phyloP scores from a whole-genome alignment of 2,797 vertebrate species.

The Gymnoscopelus braueri region DNA sequence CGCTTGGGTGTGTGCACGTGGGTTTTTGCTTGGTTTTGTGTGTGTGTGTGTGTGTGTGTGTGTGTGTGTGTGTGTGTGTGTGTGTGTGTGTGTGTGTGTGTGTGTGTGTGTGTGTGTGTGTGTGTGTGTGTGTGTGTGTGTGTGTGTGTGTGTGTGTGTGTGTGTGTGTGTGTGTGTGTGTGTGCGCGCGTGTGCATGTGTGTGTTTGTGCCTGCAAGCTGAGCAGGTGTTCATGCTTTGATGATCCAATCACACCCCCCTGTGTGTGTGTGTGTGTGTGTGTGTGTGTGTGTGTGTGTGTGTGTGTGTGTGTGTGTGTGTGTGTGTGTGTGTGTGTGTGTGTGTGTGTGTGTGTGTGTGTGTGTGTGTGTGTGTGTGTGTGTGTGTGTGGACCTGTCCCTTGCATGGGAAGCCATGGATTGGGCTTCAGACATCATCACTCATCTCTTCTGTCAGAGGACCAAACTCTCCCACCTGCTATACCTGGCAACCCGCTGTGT shows the following conservation, averaged over 20 bases:
- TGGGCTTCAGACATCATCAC: constrained; percentile 15
- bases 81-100: background rate
- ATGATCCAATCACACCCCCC: too few relatives aligned
- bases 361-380: background rate
- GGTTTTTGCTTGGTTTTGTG: background rate
- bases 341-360: background rate
- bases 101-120: too few relatives aligned
- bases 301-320: background rate
- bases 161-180: background rate
- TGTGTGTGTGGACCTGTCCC: constrained; percentile 21
- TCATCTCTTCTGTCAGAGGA: constrained; percentile 17
- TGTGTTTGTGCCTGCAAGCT: too few relatives aligned
- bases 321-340: background rate
- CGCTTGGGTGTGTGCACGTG: too few relatives aligned
- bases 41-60: background rate
- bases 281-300: background rate
- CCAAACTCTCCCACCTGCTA: constrained; percentile 25
- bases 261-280: background rate
- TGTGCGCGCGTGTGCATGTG: too few relatives aligned
- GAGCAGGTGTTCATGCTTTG: too few relatives aligned
- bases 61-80: background rate
- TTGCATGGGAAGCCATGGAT: background rate
- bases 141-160: background rate
- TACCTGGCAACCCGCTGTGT: constrained; percentile 19
- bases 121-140: too few relatives aligned